Conservation (phyloP, 2,888 invertebrate genomes). For the Tromatobia lineatoria region DNA sequence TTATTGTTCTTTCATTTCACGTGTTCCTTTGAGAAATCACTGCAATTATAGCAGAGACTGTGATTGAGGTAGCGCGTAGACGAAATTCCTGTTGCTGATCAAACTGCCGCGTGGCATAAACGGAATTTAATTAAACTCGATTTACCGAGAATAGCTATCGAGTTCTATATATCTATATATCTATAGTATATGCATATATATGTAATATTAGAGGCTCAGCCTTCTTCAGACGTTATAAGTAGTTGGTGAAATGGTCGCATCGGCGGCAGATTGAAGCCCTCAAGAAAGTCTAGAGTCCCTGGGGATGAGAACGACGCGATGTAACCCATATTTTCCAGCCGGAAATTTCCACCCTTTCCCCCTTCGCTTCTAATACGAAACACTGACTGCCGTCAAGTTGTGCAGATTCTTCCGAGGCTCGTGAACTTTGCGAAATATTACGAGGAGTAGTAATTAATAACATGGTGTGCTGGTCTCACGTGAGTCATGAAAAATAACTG, state of each 20-base stretch:
- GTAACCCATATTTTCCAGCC: slow-evolving; percentile 32
- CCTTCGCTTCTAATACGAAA: neutral
- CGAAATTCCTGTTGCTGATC: slow-evolving; percentile 47
- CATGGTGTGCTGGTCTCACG: neutral
- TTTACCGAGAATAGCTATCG: neutral
- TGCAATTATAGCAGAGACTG: slow-evolving; percentile 31
- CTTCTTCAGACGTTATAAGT: neutral
- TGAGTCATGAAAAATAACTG: neutral
- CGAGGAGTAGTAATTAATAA: slow-evolving; percentile 17
- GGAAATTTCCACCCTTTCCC: slow-evolving; percentile 23
- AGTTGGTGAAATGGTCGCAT: slow-evolving; percentile 47
- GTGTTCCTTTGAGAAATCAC: slow-evolving; percentile 16
- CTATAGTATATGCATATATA: slow-evolving; percentile 19
- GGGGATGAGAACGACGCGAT: neutral
- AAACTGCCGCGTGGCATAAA: slow-evolving; percentile 44
- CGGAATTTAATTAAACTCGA: slow-evolving; percentile 59
- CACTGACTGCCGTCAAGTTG: neutral
- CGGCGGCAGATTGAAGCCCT: slow-evolving; percentile 42
- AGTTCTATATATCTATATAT: slow-evolving; percentile 22
- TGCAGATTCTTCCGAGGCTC: slow-evolving; percentile 8
- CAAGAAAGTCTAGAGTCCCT: slow-evolving; percentile 26
- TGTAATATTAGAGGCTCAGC: neutral
- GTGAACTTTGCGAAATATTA: neutral
- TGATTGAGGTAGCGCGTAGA: slow-evolving; percentile 3
- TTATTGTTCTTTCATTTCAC: neutral